Evolutionary conservation across 2,113 vertebrate species (phyloP).

Genomic region (Athene noctua): DNA sequence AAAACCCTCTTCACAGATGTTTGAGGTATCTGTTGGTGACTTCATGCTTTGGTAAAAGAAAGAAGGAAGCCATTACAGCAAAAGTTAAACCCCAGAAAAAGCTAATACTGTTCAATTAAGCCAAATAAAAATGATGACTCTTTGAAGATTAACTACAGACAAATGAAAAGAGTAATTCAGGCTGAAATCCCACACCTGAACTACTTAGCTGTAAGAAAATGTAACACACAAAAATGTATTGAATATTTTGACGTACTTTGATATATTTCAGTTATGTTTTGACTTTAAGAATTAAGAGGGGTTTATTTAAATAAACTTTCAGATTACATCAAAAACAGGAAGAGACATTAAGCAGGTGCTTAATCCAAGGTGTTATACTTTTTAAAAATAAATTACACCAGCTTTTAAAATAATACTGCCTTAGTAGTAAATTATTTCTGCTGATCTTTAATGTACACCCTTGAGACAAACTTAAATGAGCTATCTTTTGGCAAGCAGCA

Average conservation of each 20-base stretch:
- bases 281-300: not conserved
- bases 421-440: not conserved
- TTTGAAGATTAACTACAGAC: not conserved
- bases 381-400: not conserved
- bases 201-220: not conserved
- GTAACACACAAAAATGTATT: not conserved
- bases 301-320: slow-evolving; percentile 34
- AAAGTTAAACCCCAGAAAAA: not conserved
- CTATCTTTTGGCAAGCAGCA: not conserved
- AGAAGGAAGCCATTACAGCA: not conserved
- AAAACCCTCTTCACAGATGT: not conserved
- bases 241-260: not conserved
- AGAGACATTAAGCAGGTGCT: not conserved
- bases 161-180: not conserved
- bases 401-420: not conserved
- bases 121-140: not conserved
- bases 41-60: not conserved
- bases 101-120: not conserved
- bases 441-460: not conserved
- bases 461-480: not conserved
- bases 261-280: not conserved
- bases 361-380: not conserved
- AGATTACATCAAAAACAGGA: slow-evolving; percentile 5
- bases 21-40: not conserved
- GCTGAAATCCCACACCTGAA: not conserved